Base-by-base conservation (phyloP, 2,797 vertebrate genomes). In the Centroberyx gerrardi region DNA sequence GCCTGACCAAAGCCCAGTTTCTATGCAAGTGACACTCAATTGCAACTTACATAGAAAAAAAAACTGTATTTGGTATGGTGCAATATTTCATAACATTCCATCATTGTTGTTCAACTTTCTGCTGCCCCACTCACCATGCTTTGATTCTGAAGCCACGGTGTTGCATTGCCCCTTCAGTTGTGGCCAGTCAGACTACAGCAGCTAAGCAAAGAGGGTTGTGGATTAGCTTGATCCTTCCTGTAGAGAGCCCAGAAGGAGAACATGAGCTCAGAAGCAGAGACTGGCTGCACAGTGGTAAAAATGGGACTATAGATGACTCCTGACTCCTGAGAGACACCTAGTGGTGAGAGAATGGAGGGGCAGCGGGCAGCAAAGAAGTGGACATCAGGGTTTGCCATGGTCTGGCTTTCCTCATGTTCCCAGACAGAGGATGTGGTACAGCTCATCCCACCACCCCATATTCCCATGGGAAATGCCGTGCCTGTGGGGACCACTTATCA, bases 281-380 rank as follows among this genome's bases (percentile, higher is more conserved):
- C 15, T 36, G 14, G 15, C 55, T 58, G 36, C 58, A 40, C 31
- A 8, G 55, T 58, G 17, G 15, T 10, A n/a, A 49, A 42, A 40
- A 22, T 15, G 15, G n/a, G 12, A 6, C 14, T 49, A 48, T 31
- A 9, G n/a, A 17, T 3, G 59, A 55, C 33, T 4, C 8, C 31
- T 2, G 72, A 55, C 61, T 72, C 78, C 68, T 48, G 17, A 68
- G 85, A 87, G 88, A 87, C 88, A 77, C 61, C 81, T 82, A 70
- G 76, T 89, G 87, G 81, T 74, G 2, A 59, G 42, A 68, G 0
- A 55, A 29, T 9, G 68, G 28, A 56, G 27, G 9, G 7, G 52
- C 60, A 69, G 33, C 56, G 22, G 8, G 65, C 17, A 22, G 17
- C 33, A 18, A 5, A 29, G 27, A 15, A 4, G 33, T 38, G 61